phyloP scores from a whole-genome alignment of 2,113 vertebrate species.

The Tylochromis polylepis region DNA sequence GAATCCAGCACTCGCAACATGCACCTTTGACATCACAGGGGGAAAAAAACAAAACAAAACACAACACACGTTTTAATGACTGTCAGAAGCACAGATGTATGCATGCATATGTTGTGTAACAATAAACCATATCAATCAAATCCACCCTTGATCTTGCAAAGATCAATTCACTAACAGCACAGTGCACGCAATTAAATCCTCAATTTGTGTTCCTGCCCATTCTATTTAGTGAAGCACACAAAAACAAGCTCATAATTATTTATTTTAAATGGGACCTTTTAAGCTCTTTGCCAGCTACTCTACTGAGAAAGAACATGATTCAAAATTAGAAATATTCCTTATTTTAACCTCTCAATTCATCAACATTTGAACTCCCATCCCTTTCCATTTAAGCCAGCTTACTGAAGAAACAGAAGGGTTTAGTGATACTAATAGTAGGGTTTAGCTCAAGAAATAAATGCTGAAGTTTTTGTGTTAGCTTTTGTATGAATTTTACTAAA shows the following conservation, averaged over 20 bases:
- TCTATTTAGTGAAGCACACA: background rate
- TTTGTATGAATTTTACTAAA: background rate
- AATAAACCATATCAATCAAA: background rate
- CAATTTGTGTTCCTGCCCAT: background rate
- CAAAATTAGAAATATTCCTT: background rate
- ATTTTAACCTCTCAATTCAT: background rate
- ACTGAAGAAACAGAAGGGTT: background rate
- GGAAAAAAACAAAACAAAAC: background rate
- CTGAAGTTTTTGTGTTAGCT: background rate
- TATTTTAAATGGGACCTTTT: background rate
- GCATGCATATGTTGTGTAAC: background rate
- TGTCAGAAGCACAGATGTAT: background rate
- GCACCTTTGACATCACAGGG: conserved; percentile 76
- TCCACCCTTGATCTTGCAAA: background rate
- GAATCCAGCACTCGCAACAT: conserved; percentile 97
- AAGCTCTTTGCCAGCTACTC: background rate
- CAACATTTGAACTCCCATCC: background rate
- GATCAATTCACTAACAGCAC: background rate
- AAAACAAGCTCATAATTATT: background rate
- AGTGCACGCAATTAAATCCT: background rate
- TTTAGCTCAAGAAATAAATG: background rate
- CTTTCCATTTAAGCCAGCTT: background rate
- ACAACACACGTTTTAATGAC: background rate
- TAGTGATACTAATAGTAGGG: background rate
- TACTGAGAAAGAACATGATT: background rate